Conservation (phyloP, 2,888 invertebrate genomes). For the Fissipunctia ypsillon region DNA sequence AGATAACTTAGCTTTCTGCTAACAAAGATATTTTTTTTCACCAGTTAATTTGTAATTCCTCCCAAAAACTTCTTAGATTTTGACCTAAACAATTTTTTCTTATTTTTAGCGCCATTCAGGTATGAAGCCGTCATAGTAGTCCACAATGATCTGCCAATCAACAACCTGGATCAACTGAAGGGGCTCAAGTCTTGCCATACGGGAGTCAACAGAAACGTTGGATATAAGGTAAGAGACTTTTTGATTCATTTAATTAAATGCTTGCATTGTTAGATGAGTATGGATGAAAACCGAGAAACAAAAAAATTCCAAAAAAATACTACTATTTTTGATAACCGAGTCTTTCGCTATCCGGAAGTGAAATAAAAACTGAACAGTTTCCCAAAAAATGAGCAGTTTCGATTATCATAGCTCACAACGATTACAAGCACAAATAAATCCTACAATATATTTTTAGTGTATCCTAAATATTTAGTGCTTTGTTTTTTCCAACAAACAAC, state of each 20-base stretch:
- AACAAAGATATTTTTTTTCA: neutral
- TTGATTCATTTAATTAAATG: neutral
- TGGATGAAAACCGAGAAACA: neutral
- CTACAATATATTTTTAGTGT: neutral
- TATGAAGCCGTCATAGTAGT: constrained; percentile 96
- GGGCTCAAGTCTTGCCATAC: constrained; percentile 96
- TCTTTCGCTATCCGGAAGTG: neutral
- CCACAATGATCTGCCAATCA: constrained; percentile 93
- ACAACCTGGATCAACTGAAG: constrained; percentile 92
- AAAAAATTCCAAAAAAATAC: neutral
- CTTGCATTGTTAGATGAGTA: neutral
- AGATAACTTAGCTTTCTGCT: neutral
- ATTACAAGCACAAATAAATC: neutral
- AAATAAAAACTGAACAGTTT: neutral
- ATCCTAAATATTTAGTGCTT: constrained; percentile 10
- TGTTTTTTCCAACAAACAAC: constrained; percentile 13
- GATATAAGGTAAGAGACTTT: constrained; percentile 92
- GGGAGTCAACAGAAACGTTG: constrained; percentile 96
- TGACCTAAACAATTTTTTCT: neutral
- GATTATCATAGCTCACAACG: neutral
- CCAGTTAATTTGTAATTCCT: neutral
- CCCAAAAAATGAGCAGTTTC: neutral
- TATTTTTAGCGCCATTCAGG: constrained; percentile 92
- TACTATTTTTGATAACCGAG: neutral
- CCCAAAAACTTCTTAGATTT: no score